Conservation (phyloP, 37 sponge, comb jelly and placozoan genomes). For the Dysidea cf. avara region DNA sequence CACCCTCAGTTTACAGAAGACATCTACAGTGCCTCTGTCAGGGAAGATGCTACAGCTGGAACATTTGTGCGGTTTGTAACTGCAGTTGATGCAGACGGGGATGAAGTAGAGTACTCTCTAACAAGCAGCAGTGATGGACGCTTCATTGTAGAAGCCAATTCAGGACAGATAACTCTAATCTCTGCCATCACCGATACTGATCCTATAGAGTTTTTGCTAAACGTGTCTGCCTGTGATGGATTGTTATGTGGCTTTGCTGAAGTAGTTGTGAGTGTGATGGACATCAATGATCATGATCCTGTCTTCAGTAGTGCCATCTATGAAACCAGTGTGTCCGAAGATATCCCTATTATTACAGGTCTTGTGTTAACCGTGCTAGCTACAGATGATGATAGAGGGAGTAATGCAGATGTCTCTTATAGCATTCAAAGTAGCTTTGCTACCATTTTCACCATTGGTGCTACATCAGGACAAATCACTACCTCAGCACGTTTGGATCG, state of each 20-base stretch:
- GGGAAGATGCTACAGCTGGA: slow-evolving; percentile 14
- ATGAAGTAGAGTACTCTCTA: too few species aligned
- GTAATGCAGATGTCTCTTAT: neutral
- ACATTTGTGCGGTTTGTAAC: neutral
- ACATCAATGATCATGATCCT: slow-evolving; percentile 49
- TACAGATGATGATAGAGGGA: slow-evolving; percentile 7
- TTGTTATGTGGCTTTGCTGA: neutral
- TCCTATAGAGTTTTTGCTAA: slow-evolving; percentile 26
- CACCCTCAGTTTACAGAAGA: slow-evolving; percentile 25
- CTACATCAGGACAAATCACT: slow-evolving; percentile 23
- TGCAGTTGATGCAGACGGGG: neutral
- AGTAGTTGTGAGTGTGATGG: slow-evolving; percentile 25
- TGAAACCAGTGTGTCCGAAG: slow-evolving; percentile 20
- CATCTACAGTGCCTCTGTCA: neutral
- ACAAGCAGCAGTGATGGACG: too few species aligned
- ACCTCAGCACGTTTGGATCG: slow-evolving; percentile 37
- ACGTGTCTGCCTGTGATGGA: slow-evolving; percentile 58
- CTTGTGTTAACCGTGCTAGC: neutral
- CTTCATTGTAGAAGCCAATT: too few species aligned
- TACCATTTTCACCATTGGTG: slow-evolving; percentile 26
- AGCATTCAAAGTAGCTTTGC: too few species aligned
- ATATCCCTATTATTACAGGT: neutral
- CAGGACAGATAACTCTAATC: too few species aligned
- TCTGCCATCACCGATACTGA: too few species aligned
- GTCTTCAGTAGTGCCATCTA: slow-evolving; percentile 41